phyloP scores from a whole-genome alignment of 2,888 invertebrate species.

The Metacarcinus magister region DNA sequence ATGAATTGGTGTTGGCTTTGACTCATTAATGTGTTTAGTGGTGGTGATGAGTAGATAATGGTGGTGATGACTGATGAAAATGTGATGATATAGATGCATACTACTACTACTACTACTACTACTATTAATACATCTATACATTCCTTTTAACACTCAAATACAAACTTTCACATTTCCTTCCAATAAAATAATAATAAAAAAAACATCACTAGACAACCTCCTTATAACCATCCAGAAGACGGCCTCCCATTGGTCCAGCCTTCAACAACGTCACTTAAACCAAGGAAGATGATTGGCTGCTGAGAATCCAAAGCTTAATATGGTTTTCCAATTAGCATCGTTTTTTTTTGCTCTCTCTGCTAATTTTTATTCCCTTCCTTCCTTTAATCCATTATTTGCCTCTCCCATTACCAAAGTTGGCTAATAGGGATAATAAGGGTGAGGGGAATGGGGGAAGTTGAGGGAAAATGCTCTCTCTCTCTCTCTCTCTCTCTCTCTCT shows the following conservation, averaged over 20 bases:
- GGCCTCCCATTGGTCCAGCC: no score
- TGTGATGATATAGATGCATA: no score
- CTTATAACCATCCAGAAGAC: no score
- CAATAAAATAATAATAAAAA: no score
- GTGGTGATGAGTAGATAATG: not conserved
- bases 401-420: slow-evolving; percentile 18
- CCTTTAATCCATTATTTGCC: not conserved
- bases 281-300: no score
- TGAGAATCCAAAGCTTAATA: no score
- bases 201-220: no score
- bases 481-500: slow-evolving; percentile 10
- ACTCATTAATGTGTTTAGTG: not conserved
- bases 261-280: no score
- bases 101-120: no score
- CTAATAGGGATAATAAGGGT: not conserved
- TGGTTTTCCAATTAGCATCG: not conserved
- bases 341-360: not conserved
- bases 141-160: no score
- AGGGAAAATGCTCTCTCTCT: not conserved
- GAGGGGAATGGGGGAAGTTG: not conserved
- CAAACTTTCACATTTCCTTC: no score
- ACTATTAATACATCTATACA: no score
- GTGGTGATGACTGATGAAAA: not conserved
- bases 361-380: not conserved
- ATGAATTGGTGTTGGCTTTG: not conserved